A percentile compares a stretch with the other conserved stretches of the same genome.
Evolutionary conservation across 2,888 invertebrate genomes (phyloP).

Genomic region (Lasioglossum oenotherae): DNA sequence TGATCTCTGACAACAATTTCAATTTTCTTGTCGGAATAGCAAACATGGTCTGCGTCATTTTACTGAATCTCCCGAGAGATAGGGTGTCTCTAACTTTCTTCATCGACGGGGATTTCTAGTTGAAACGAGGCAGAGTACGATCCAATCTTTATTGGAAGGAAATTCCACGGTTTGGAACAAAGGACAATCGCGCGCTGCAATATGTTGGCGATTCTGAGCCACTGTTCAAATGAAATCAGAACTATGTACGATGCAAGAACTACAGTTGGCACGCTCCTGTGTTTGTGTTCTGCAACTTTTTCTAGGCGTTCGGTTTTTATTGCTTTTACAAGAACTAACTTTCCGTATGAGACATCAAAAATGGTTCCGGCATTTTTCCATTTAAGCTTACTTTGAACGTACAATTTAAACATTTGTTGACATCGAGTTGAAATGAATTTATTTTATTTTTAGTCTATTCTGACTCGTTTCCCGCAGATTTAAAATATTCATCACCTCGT

Average conservation of each 20-base stretch:
- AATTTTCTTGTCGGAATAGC: conserved; percentile 28
- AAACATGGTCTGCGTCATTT: conserved; percentile 26
- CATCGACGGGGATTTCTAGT: conserved; percentile 46
- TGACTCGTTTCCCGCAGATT: neutral
- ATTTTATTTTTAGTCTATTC: neutral
- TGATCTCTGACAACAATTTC: conserved; percentile 25
- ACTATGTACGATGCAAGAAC: conserved; percentile 18
- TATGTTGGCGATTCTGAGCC: conserved; percentile 53
- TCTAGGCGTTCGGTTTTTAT: conserved; percentile 12
- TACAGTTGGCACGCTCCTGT: neutral
- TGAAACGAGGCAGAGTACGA: conserved; percentile 29
- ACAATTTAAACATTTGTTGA: neutral
- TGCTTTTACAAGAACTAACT: neutral
- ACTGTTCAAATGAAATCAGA: conserved; percentile 40
- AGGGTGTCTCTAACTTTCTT: conserved; percentile 40
- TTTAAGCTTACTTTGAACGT: neutral
- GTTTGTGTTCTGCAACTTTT: conserved; percentile 22
- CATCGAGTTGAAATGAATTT: neutral
- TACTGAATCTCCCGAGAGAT: conserved; percentile 30
- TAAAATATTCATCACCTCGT: neutral
- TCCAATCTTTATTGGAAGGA: conserved; percentile 54
- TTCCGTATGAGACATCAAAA: neutral
- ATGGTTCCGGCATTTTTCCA: neutral
- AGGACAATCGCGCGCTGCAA: conserved; percentile 36
- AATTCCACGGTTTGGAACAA: conserved; percentile 47